Evolutionary conservation across 2,888 invertebrate species (phyloP).

Genomic region (Orthosia gracilis): DNA sequence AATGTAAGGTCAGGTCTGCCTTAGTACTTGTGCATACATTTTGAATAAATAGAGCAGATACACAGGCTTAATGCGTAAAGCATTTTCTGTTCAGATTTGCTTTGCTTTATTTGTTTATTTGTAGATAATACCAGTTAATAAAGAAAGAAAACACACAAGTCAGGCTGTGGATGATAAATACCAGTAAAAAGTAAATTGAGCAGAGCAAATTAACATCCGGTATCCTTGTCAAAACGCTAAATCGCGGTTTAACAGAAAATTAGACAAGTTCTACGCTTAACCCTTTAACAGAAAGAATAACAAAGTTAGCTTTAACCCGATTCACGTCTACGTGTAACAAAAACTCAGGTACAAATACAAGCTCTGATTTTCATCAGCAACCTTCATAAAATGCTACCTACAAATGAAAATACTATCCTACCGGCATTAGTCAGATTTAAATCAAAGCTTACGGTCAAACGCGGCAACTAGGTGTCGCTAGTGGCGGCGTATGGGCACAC

Average conservation of each 20-base stretch:
- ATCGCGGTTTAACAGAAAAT: background rate
- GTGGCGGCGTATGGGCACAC: conserved; percentile 9
- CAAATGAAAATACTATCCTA: conserved; percentile 17
- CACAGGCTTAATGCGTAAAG: too few relatives aligned
- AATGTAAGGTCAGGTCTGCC: too few relatives aligned
- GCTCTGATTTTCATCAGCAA: background rate
- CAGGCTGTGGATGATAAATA: too few relatives aligned
- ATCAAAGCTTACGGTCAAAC: conserved; percentile 33
- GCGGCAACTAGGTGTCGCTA: conserved; percentile 11
- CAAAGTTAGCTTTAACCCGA: background rate
- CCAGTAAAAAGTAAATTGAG: too few relatives aligned
- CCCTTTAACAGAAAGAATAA: background rate
- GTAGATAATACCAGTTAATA: too few relatives aligned
- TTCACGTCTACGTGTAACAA: background rate
- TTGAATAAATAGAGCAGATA: too few relatives aligned
- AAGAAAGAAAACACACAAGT: too few relatives aligned
- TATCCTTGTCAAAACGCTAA: background rate
- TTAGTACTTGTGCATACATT: too few relatives aligned
- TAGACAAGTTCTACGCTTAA: background rate
- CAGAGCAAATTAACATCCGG: too few relatives aligned
- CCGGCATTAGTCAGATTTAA: conserved; percentile 31
- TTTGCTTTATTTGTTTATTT: too few relatives aligned
- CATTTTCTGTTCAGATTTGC: too few relatives aligned
- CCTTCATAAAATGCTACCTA: conserved; percentile 7
- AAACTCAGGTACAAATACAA: background rate